These are phyloP conservation scores for Rhinoderma darwinii DNA, from an alignment of 2,113 vertebrate genomes.

Conservation along the genomic window DNA sequence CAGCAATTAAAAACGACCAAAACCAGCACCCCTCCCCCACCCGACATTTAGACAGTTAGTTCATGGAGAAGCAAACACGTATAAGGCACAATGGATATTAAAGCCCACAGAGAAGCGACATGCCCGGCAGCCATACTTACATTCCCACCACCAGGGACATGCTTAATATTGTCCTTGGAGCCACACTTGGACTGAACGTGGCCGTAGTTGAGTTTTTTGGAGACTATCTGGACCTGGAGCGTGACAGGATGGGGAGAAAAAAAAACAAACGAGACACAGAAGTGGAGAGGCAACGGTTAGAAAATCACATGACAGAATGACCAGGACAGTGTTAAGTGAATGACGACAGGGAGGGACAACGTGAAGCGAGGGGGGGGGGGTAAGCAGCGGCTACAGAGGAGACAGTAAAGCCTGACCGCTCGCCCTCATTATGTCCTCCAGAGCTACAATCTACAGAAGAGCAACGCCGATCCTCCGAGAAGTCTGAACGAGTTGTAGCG, in stretches of 20 bases:
- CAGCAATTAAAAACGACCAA: too few relatives aligned
- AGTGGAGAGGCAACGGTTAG: constrained; percentile 75
- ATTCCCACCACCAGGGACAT: constrained; percentile 99
- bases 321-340: constrained; percentile 32
- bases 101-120: constrained; percentile 1
- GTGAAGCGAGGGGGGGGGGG: constrained; percentile 48
- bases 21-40: neutral
- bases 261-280: constrained; percentile 51
- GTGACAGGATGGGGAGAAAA: constrained; percentile 72
- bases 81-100: constrained; percentile 57
- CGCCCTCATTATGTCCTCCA: neutral
- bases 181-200: constrained; percentile 98
- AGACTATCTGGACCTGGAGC: constrained; percentile 98
- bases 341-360: constrained; percentile 44
- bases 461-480: neutral
- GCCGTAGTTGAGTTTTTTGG: constrained; percentile 99
- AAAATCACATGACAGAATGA: constrained; percentile 59
- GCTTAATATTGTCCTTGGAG: constrained; percentile 99
- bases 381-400: constrained; percentile 66
- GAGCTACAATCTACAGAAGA: neutral
- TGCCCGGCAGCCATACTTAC: constrained; percentile 84
- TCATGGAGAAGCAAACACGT: neutral
- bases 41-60: constrained; percentile 4
- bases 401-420: neutral
- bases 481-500: neutral